These are phyloP conservation scores for Chinchilla lanigera DNA, from an alignment of 2,113 vertebrate species.

Conservation along the genomic window DNA sequence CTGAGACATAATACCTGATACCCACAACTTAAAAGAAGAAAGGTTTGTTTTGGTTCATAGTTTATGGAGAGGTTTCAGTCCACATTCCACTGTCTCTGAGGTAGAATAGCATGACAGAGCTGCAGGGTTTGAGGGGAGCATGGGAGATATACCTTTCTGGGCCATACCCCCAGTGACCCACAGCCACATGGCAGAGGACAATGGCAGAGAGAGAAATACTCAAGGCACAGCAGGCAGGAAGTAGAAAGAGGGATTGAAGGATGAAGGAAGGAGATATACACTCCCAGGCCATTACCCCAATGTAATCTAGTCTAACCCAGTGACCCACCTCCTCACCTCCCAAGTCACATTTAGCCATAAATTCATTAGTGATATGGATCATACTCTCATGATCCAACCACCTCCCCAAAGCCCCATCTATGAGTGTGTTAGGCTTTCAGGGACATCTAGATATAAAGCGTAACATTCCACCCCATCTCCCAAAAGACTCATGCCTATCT, in stretches of 20 bases:
- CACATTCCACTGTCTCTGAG: neutral
- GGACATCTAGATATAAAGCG: neutral
- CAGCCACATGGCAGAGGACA: neutral
- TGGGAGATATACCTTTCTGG: neutral
- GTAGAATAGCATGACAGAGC: neutral
- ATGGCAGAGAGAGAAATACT: neutral
- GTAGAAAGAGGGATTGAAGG: neutral
- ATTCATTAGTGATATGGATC: neutral
- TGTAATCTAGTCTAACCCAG: too few species aligned
- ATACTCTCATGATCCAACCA: neutral
- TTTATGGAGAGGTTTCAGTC: neutral
- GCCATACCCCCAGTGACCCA: neutral
- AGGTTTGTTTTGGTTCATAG: neutral
- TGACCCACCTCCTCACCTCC: neutral
- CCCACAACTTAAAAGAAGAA: neutral
- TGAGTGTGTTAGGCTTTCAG: neutral
- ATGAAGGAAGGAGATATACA: neutral
- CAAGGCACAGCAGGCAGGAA: neutral
- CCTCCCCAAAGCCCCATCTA: neutral
- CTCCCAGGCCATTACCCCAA: neutral
- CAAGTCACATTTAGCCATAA: neutral
- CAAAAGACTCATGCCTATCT: neutral
- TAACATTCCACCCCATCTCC: neutral
- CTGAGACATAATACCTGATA: neutral
- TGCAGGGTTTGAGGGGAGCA: neutral